Evolutionary conservation across 2,888 invertebrate genomes (phyloP).

Genomic region (Andrena fulva): DNA sequence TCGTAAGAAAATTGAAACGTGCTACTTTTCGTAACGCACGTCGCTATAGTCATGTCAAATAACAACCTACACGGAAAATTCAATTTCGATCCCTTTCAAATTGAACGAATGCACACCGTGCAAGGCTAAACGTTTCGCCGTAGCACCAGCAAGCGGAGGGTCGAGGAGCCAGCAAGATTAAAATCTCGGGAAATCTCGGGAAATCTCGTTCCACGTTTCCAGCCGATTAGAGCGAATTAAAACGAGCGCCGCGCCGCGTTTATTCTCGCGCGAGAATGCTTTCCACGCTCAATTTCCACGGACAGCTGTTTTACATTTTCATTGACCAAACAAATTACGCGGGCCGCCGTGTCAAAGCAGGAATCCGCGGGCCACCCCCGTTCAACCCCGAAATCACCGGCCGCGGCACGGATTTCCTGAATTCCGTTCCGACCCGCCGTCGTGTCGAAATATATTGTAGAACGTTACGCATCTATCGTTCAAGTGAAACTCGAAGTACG

Average conservation of each 20-base stretch:
- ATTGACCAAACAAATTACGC: slow-evolving; percentile 51
- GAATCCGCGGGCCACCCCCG: slow-evolving; percentile 15
- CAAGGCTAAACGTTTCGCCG: not conserved
- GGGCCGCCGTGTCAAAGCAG: slow-evolving; percentile 25
- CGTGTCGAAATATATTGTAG: slow-evolving; percentile 37
- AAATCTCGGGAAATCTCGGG: slow-evolving; percentile 25
- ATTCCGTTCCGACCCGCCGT: slow-evolving; percentile 6
- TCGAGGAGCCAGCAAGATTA: slow-evolving; percentile 21
- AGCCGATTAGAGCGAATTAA: slow-evolving; percentile 50
- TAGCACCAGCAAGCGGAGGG: not conserved
- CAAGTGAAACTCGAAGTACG: slow-evolving; percentile 38
- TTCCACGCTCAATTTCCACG: slow-evolving; percentile 17
- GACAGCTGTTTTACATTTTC: slow-evolving; percentile 45
- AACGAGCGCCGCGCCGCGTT: slow-evolving; percentile 37
- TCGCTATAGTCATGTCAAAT: too few relatives aligned
- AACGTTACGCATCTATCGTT: slow-evolving; percentile 7
- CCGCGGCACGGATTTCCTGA: slow-evolving; percentile 34
- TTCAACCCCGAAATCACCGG: slow-evolving; percentile 8
- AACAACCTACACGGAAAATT: too few relatives aligned
- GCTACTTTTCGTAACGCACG: too few relatives aligned
- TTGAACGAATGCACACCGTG: not conserved
- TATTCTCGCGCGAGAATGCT: slow-evolving; percentile 29
- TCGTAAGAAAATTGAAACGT: too few relatives aligned
- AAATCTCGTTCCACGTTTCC: slow-evolving; percentile 14
- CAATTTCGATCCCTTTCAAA: not conserved